phyloP scores from a whole-genome alignment of 1,140 invertebrate species.

The Augochlora pura region DNA sequence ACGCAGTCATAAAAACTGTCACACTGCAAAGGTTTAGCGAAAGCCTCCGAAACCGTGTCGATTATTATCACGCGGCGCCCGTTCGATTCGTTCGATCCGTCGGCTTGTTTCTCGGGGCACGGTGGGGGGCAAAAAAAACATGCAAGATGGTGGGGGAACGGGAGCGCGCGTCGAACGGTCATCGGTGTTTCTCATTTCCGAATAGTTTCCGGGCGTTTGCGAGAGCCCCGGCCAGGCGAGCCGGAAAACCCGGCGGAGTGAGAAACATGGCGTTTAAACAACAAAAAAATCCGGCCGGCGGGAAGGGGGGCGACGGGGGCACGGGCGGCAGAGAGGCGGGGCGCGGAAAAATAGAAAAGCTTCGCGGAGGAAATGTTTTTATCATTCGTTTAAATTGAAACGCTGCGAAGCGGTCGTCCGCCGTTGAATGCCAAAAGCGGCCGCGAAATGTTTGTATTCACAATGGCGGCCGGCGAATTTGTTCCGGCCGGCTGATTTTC shows the following conservation, averaged over 20 bases:
- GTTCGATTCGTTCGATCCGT: too few relatives aligned
- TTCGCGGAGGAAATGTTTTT: constrained; percentile 26
- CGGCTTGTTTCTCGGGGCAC: too few relatives aligned
- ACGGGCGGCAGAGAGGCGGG: too few relatives aligned
- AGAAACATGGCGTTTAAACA: constrained; percentile 48
- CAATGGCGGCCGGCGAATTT: constrained; percentile 8
- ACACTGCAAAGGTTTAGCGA: too few relatives aligned
- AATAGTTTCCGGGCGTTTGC: constrained; percentile 40
- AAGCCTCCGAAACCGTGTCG: too few relatives aligned
- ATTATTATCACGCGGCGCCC: too few relatives aligned
- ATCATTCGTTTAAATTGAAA: constrained; percentile 42
- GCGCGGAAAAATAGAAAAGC: not conserved
- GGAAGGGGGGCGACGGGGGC: too few relatives aligned
- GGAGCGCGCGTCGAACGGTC: constrained; percentile 20
- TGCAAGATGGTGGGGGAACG: not conserved
- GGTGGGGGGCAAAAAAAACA: too few relatives aligned
- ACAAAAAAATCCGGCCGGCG: not conserved
- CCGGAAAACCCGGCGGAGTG: constrained; percentile 47
- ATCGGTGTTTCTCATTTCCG: constrained; percentile 36
- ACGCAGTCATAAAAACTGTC: too few relatives aligned
- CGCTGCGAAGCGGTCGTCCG: not conserved
- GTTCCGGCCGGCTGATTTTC: not conserved
- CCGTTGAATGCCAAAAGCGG: constrained; percentile 3
- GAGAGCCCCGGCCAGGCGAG: constrained; percentile 20
- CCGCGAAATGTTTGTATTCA: constrained; percentile 16